Evolutionary conservation across 2,113 vertebrate species (phyloP).

Genomic region (Scatophagus argus): DNA sequence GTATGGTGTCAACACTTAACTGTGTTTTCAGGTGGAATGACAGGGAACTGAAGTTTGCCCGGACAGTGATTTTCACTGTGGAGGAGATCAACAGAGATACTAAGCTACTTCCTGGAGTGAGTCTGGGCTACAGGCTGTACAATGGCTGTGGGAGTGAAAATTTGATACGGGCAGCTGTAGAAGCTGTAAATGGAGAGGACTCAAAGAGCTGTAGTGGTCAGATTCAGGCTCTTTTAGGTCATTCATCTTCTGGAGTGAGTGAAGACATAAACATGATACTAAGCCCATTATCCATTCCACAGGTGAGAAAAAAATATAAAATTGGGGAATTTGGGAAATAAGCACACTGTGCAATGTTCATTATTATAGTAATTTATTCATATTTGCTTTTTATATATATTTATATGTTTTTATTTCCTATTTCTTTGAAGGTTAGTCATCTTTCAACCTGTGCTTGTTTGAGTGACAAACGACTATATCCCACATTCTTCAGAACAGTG

Average conservation of each 20-base stretch:
- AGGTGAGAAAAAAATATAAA: conserved; percentile 57
- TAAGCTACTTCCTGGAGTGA: conserved; percentile 67
- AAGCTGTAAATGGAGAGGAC: conserved; percentile 59
- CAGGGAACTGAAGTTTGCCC: conserved; percentile 75
- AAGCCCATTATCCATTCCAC: conserved; percentile 62
- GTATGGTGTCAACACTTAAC: not conserved
- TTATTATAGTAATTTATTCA: not conserved
- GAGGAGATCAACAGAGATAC: conserved; percentile 74
- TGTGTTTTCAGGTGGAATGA: conserved; percentile 62
- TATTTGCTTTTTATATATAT: not conserved
- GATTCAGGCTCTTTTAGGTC: conserved; percentile 70
- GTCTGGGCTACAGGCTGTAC: conserved; percentile 72
- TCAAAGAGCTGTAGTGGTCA: conserved; percentile 33
- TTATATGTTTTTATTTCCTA: not conserved
- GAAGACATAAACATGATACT: conserved; percentile 63
- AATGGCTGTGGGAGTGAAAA: conserved; percentile 69
- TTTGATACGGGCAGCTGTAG: conserved; percentile 65
- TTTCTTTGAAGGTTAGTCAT: conserved; percentile 72
- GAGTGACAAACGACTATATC: conserved; percentile 68
- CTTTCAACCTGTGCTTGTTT: conserved; percentile 75
- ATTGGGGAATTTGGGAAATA: too few relatives aligned
- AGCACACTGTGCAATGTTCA: not conserved
- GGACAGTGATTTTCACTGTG: conserved; percentile 72
- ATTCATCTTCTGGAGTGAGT: conserved; percentile 75
- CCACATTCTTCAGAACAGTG: conserved; percentile 76